Evolutionary conservation across 2,113 vertebrate genomes (phyloP), one percentile per base, ranked within the genome.

Genomic region (Vanacampus margaritifer): DNA sequence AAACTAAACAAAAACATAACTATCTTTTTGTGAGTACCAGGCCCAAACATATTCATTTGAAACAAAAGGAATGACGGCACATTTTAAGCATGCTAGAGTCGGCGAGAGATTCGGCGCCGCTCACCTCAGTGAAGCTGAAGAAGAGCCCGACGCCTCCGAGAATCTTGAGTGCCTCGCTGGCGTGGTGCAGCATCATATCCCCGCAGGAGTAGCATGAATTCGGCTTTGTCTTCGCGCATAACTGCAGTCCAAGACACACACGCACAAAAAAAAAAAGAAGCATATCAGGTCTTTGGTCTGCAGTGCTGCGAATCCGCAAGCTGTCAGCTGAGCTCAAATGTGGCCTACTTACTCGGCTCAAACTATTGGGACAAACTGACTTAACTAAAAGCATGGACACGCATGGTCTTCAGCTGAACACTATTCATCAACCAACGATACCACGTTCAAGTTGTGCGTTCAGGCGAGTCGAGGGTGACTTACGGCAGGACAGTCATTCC

Each of bases 121-220:
- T 86, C 17, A 95, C 95, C 93, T 97, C 95, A 35, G 95, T 96
- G 81, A 97, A 96, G 84, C 95, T 96, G 87, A 97, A 97, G 90
- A 97, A 97, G 28, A 97, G 94, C 5, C 95, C 95, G 0, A 97
- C 94, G 3, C 95, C 95, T 0, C 95, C 95, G 12, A 95, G 93
- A 83, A 96, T 96, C 88, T 94, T 94, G 81, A 97, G 89, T 16
- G 92, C 94, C 83, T 95, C 93, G 0, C 92, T 90, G 14, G 94
- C 92, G 72, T 96, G 93, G 67, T 89, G 83, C 63, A 96, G 88
- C 91, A 96, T 93, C 83, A 84, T 91, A 0, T 89, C 78, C 17
- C 95, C 95, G 39, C 95, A 97, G 54, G 85, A 87, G 56, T 32
- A 61, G 78, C 95, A 96, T 0, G 0, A 0, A 0, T 2, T 24